These are phyloP conservation scores for Muscicapa comitata DNA, from an alignment of 2,797 vertebrate genomes.

Conservation along the genomic window DNA sequence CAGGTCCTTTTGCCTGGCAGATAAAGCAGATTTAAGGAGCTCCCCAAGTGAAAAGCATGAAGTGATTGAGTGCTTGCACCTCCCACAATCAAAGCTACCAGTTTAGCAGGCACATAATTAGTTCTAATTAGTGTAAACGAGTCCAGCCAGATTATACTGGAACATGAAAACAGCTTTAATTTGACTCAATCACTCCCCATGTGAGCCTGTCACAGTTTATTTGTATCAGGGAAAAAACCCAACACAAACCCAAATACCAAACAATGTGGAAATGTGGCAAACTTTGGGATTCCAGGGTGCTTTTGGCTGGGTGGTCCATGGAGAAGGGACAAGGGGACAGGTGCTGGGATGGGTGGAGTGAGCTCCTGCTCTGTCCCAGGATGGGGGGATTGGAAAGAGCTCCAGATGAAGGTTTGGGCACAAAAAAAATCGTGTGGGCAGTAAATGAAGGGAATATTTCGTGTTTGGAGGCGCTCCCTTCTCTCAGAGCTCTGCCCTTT, in stretches of 20 bases:
- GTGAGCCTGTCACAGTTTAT: neutral
- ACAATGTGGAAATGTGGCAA: neutral
- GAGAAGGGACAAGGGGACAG: neutral
- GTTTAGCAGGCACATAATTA: neutral
- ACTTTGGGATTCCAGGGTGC: neutral
- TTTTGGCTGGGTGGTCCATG: neutral
- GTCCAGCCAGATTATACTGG: neutral
- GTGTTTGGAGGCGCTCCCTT: neutral
- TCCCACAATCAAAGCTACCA: neutral
- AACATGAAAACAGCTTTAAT: neutral
- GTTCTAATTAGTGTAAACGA: neutral
- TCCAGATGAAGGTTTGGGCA: conserved; percentile 3
- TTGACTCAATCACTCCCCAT: neutral
- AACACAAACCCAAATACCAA: neutral
- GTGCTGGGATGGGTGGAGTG: neutral
- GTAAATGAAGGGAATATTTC: conserved; percentile 20
- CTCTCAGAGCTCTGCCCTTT: neutral
- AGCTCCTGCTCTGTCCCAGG: neutral
- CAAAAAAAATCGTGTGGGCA: neutral
- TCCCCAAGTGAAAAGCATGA: neutral
- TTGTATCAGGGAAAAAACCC: neutral
- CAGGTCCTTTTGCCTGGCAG: neutral
- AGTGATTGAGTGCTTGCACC: neutral
- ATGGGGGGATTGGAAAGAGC: neutral
- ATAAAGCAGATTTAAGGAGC: neutral